Evolutionary conservation across 2,113 vertebrate species (phyloP).

Genomic region (Forbesichthys papilliferus): DNA sequence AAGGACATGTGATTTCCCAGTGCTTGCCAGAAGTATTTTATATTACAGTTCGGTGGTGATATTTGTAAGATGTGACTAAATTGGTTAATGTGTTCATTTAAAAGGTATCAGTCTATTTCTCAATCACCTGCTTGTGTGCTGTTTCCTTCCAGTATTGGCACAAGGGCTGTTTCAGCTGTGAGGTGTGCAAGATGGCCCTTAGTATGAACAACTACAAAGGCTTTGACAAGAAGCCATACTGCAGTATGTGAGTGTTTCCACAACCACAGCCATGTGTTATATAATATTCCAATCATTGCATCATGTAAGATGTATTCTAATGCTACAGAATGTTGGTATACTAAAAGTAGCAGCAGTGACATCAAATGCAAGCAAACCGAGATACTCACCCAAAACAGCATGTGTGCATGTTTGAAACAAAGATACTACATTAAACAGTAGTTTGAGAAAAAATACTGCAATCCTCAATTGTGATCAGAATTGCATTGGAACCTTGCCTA

Average conservation of each 20-base stretch:
- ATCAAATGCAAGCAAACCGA: background rate
- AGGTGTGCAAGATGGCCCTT: constrained; percentile 97
- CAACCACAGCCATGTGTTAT: too few species aligned
- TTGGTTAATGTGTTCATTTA: background rate
- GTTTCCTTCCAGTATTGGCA: constrained; percentile 89
- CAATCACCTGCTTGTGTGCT: background rate
- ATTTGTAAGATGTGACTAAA: background rate
- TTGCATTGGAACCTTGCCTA: too few species aligned
- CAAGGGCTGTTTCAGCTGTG: constrained; percentile 98
- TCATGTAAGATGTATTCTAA: too few species aligned
- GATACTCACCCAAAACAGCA: too few species aligned
- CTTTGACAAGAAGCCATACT: constrained; percentile 98
- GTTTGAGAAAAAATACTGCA: too few species aligned
- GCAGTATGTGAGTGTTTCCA: constrained; percentile 87
- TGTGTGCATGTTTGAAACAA: too few species aligned
- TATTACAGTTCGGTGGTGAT: constrained; percentile 8
- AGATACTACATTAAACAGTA: too few species aligned
- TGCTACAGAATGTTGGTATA: background rate
- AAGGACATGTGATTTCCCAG: constrained; percentile 27
- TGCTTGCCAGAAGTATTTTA: constrained; percentile 26
- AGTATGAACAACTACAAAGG: constrained; percentile 99
- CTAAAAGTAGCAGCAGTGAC: background rate
- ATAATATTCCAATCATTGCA: too few species aligned
- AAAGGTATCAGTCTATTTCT: background rate
- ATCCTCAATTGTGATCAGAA: too few species aligned